Conservation (phyloP, 2,797 vertebrate species). For the Ptychadena robeensis region DNA sequence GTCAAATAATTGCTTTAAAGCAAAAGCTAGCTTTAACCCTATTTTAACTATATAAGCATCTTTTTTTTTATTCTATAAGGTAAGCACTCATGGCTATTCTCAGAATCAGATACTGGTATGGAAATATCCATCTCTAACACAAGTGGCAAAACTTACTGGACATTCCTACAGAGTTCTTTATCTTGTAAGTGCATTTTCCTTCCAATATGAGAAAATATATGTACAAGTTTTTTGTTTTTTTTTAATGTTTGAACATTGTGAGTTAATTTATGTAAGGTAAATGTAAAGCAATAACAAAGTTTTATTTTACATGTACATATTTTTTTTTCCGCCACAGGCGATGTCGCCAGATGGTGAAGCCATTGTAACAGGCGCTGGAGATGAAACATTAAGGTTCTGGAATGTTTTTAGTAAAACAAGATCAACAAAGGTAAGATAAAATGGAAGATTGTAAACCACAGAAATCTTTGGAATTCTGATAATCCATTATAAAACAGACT, state of each 20-base stretch:
- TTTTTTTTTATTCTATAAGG: constrained; percentile 71
- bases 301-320: too few species aligned
- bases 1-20: background rate
- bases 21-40: background rate
- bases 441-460: too few species aligned
- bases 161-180: constrained; percentile 97
- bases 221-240: too few species aligned
- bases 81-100: constrained; percentile 97
- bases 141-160: constrained; percentile 96
- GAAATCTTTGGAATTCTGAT: too few species aligned
- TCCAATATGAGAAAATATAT: too few species aligned
- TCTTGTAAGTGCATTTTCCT: constrained; percentile 81
- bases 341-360: constrained; percentile 99
- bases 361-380: constrained; percentile 96
- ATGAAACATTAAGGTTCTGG: constrained; percentile 97
- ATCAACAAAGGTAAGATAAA: constrained; percentile 87
- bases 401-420: constrained; percentile 99
- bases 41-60: background rate
- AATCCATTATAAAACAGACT: too few species aligned
- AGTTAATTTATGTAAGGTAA: too few species aligned
- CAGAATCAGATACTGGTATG: constrained; percentile 99
- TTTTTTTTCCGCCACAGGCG: constrained; percentile 75
- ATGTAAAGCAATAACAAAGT: background rate
- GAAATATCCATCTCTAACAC: constrained; percentile 97
- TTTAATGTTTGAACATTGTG: too few species aligned